Evolutionary conservation across 1,140 invertebrate genomes (phyloP).

Genomic region (Pseudomyrmex cubaensis): DNA sequence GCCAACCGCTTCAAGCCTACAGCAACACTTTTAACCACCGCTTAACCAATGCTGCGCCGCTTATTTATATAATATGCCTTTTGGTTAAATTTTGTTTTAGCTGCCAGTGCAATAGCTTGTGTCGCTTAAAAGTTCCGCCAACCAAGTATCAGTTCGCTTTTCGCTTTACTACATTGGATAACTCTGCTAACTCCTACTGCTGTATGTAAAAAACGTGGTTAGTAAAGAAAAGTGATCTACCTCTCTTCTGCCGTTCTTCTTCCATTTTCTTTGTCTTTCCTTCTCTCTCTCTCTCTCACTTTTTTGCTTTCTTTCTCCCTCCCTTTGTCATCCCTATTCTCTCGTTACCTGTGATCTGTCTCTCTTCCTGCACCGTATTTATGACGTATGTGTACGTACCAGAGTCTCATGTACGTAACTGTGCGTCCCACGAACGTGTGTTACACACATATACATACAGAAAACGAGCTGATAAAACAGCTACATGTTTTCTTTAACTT

Average conservation of each 20-base stretch:
- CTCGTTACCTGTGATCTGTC: background rate
- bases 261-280: background rate
- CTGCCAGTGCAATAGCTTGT: conserved; percentile 83
- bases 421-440: background rate
- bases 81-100: conserved; percentile 83
- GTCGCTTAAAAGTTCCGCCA: conserved; percentile 82
- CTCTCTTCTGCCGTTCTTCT: conserved; percentile 22
- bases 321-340: background rate
- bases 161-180: conserved; percentile 84
- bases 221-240: conserved; percentile 72
- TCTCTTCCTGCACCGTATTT: conserved; percentile 10
- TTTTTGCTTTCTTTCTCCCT: background rate
- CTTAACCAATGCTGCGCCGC: conserved; percentile 62
- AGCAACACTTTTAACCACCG: conserved; percentile 54
- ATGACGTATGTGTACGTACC: conserved; percentile 40
- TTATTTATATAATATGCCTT: conserved; percentile 70
- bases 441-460: conserved; percentile 31
- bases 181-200: conserved; percentile 84
- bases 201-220: conserved; percentile 79
- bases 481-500: background rate
- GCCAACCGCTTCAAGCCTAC: conserved; percentile 65
- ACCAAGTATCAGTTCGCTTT: conserved; percentile 78
- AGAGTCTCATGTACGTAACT: conserved; percentile 29
- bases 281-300: background rate
- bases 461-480: conserved; percentile 1